Percentiles rank a stretch among this genome's conserved stretches.
phyloP scores from a whole-genome alignment of 2,888 invertebrate genomes.

The Mythimna impura region DNA sequence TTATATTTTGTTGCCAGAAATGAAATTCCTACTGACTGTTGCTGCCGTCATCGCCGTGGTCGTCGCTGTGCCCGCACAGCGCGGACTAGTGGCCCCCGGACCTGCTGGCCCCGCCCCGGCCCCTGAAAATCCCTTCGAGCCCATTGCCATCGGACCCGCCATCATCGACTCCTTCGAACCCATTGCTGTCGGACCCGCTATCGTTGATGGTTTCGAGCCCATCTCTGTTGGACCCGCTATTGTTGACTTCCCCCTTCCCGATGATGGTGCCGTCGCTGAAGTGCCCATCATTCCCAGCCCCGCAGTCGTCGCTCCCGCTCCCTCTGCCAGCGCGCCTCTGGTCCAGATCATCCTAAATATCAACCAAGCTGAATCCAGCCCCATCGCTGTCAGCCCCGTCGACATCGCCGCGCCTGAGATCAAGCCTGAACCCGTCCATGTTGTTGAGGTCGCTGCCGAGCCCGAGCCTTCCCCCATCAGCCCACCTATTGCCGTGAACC shows the following conservation, averaged over 20 bases:
- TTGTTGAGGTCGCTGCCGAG: constrained; percentile 37
- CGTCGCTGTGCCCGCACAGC: constrained; percentile 57
- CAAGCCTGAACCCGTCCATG: constrained; percentile 42
- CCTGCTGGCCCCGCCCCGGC: constrained; percentile 44
- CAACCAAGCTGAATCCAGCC: constrained; percentile 47
- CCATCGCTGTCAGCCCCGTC: constrained; percentile 60
- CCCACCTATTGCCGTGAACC: constrained; percentile 7
- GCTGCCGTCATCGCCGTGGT: constrained; percentile 56
- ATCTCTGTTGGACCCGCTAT: constrained; percentile 57
- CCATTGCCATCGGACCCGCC: constrained; percentile 64
- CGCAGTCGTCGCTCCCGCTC: neutral
- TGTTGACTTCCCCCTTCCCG: constrained; percentile 11
- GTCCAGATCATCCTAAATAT: constrained; percentile 71
- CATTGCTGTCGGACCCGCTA: constrained; percentile 55
- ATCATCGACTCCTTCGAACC: constrained; percentile 66
- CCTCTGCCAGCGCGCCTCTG: constrained; percentile 56
- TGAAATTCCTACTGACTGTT: constrained; percentile 58
- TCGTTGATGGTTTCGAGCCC: constrained; percentile 26
- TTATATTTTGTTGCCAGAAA: constrained; percentile 41
- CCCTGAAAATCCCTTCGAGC: constrained; percentile 32
- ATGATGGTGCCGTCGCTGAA: no score
- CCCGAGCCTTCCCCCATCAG: constrained; percentile 30
- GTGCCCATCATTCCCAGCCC: no score
- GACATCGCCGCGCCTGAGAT: constrained; percentile 54
- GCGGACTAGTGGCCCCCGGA: constrained; percentile 51